Percentiles rank a stretch among this genome's conserved stretches.
These are phyloP conservation scores for Gavialis gangeticus DNA, from an alignment of 2,113 vertebrate genomes.

Conservation along the genomic window DNA sequence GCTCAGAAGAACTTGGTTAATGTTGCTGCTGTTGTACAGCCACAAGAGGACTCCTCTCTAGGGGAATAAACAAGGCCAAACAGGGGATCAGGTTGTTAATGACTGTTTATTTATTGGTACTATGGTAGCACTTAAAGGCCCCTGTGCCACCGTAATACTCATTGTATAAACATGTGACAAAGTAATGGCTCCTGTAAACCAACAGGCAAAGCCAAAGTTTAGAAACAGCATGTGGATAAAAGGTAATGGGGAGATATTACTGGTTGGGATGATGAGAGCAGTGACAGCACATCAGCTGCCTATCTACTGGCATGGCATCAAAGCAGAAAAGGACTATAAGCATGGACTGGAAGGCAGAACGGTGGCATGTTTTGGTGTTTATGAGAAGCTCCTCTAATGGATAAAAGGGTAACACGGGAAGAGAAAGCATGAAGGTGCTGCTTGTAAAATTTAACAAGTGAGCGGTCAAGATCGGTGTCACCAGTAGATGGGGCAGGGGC, in stretches of 20 bases:
- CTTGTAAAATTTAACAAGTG: no score
- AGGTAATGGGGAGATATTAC: neutral
- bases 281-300: no score
- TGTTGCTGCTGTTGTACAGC: neutral
- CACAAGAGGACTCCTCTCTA: neutral
- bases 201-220: neutral
- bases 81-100: neutral
- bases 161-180: neutral
- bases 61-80: neutral
- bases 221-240: neutral
- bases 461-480: no score
- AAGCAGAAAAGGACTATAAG: neutral
- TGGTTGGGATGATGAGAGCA: neutral
- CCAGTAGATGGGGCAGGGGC: no score
- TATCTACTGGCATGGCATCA: neutral
- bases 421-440: no score
- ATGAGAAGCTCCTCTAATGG: no score
- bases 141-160: neutral
- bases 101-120: neutral
- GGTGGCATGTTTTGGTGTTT: no score
- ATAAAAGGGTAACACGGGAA: no score
- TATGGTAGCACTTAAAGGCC: neutral
- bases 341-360: neutral
- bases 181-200: neutral
- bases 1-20: neutral